A percentile compares a stretch with the other conserved stretches of the same genome.
These are phyloP conservation scores for Balanococcus diminutus DNA, from an alignment of 2,888 invertebrate genomes.

Conservation along the genomic window DNA sequence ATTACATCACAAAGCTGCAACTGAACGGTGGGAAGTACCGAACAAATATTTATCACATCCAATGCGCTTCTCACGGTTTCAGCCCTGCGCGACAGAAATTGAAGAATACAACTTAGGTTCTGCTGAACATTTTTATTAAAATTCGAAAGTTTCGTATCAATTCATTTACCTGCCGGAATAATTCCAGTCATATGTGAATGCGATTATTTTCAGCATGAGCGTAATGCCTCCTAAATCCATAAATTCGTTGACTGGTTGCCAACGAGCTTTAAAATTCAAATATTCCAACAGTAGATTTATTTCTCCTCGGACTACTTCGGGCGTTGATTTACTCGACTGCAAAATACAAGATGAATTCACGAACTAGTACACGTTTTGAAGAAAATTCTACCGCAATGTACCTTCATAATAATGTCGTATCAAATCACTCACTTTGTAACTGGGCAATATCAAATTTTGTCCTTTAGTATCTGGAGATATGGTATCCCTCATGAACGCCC, in stretches of 20 bases:
- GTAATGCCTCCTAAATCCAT: conserved; percentile 82
- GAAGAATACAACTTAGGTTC: no score
- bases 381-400: neutral
- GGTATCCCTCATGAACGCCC: conserved; percentile 60
- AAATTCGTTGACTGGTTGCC: conserved; percentile 90
- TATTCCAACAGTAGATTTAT: conserved; percentile 80
- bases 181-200: conserved; percentile 90
- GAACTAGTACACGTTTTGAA: neutral
- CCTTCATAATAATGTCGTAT: no score
- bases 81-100: conserved; percentile 67
- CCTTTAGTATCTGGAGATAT: conserved; percentile 32
- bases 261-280: conserved; percentile 71
- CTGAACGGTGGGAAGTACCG: conserved; percentile 83
- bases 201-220: conserved; percentile 83
- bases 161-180: conserved; percentile 73
- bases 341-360: conserved; percentile 32
- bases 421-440: conserved; percentile 55
- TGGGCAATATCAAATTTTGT: conserved; percentile 39
- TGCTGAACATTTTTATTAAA: neutral
- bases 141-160: neutral
- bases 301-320: conserved; percentile 80
- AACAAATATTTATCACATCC: conserved; percentile 89
- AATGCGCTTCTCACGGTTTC: conserved; percentile 82
- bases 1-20: conserved; percentile 73
- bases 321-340: conserved; percentile 69